phyloP scores from a whole-genome alignment of 2,113 vertebrate species.

The Caranx melampygus region DNA sequence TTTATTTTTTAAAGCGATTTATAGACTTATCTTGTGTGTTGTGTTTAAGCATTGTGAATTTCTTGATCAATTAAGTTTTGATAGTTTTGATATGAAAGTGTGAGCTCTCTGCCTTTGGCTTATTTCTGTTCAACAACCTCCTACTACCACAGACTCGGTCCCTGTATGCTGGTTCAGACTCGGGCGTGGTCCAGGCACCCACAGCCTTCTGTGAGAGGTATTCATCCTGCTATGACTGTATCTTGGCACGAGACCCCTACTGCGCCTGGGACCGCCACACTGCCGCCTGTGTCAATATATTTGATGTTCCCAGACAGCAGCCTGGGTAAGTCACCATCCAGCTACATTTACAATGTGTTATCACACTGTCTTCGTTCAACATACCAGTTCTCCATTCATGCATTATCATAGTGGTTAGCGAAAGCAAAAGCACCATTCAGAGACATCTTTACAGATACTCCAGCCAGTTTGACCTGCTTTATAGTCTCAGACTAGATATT shows the following conservation, averaged over 20 bases:
- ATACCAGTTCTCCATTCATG: slow-evolving; percentile 11
- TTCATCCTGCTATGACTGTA: slow-evolving; percentile 88
- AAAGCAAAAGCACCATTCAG: background rate
- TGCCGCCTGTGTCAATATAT: slow-evolving; percentile 82
- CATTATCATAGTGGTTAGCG: background rate
- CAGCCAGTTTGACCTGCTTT: slow-evolving; percentile 44
- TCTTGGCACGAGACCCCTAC: slow-evolving; percentile 94
- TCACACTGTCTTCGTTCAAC: background rate
- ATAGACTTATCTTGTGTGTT: no score
- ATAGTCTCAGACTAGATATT: background rate
- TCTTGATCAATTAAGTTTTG: background rate
- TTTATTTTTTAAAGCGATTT: background rate
- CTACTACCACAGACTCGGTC: slow-evolving; percentile 83
- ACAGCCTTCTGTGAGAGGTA: slow-evolving; percentile 92
- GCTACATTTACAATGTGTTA: background rate
- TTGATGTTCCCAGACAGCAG: slow-evolving; percentile 55
- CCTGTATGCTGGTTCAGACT: slow-evolving; percentile 92
- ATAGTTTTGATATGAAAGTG: background rate
- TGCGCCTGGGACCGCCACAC: slow-evolving; percentile 89
- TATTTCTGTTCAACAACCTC: background rate
- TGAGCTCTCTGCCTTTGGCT: background rate
- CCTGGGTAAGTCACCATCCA: slow-evolving; percentile 55
- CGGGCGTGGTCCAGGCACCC: slow-evolving; percentile 91
- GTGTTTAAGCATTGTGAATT: background rate
- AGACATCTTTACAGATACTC: background rate